Conservation (phyloP, 1,140 invertebrate species). For the Idris sp. region DNA sequence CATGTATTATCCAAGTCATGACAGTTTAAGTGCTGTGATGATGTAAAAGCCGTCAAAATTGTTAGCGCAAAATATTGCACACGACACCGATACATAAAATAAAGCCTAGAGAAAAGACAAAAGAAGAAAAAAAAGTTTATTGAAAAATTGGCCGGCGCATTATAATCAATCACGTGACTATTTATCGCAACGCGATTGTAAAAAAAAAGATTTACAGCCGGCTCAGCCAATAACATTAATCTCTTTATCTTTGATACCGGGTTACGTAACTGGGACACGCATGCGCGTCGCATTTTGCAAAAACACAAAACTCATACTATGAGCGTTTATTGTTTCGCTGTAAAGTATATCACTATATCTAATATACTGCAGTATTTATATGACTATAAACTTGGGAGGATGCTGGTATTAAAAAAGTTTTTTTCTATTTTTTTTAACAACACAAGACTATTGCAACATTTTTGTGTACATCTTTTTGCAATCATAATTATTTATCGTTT, state of each 20-base stretch:
- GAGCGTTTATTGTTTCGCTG: slow-evolving; percentile 51
- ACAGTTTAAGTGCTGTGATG: too few relatives aligned
- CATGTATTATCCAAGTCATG: too few relatives aligned
- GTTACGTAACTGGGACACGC: slow-evolving; percentile 39
- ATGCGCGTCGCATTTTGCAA: slow-evolving; percentile 37
- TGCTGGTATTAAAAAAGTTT: slow-evolving; percentile 50
- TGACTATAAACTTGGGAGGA: slow-evolving; percentile 49
- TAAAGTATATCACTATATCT: slow-evolving; percentile 55
- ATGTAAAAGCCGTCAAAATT: too few relatives aligned
- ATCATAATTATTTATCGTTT: neutral
- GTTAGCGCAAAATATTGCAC: too few relatives aligned
- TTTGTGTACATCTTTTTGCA: slow-evolving; percentile 10
- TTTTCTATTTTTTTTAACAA: too few relatives aligned
- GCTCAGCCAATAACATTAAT: slow-evolving; percentile 41
- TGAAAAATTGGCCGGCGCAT: slow-evolving; percentile 4
- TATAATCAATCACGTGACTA: slow-evolving; percentile 26
- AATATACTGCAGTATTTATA: slow-evolving; percentile 59
- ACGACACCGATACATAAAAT: too few relatives aligned
- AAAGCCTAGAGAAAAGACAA: too few relatives aligned
- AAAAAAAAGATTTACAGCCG: slow-evolving; percentile 43
- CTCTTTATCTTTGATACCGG: slow-evolving; percentile 43
- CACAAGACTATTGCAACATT: slow-evolving; percentile 26
- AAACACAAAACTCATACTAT: slow-evolving; percentile 38
- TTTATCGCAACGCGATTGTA: slow-evolving; percentile 23
- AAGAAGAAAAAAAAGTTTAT: too few relatives aligned